A percentile compares a stretch with the other conserved stretches of the same genome.
phyloP scores from a whole-genome alignment of 2,113 vertebrate genomes.

The Nibea coibor region DNA sequence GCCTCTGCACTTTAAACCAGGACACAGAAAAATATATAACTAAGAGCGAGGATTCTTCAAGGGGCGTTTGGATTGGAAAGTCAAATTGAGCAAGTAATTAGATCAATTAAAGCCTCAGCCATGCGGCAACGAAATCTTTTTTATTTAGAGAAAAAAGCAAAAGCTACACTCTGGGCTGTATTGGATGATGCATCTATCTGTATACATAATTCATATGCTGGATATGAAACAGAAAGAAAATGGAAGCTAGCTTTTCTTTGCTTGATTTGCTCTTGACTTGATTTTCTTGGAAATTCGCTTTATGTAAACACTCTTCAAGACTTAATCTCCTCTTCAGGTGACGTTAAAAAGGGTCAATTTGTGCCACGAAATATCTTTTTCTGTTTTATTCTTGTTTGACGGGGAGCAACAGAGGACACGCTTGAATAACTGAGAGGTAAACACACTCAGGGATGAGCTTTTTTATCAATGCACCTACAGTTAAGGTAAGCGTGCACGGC shows the following conservation, averaged over 20 bases:
- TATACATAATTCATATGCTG: slow-evolving; percentile 1
- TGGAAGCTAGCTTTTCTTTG: background rate
- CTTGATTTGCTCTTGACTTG: background rate
- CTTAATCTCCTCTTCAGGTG: background rate
- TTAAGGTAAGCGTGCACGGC: background rate
- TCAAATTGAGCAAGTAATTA: slow-evolving; percentile 68
- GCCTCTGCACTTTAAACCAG: slow-evolving; percentile 35
- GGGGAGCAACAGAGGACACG: background rate
- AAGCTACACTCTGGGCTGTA: background rate
- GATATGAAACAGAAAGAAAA: background rate
- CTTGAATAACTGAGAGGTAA: background rate
- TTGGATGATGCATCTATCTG: slow-evolving; percentile 1
- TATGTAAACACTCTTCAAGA: background rate
- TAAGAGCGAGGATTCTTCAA: slow-evolving; percentile 38
- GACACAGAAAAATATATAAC: slow-evolving; percentile 52
- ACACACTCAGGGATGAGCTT: background rate
- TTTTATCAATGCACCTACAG: background rate
- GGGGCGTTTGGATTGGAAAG: slow-evolving; percentile 38
- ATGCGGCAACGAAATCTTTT: slow-evolving; percentile 1
- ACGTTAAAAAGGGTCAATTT: background rate
- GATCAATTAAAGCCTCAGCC: slow-evolving; percentile 49
- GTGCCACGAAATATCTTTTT: background rate
- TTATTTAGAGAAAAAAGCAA: slow-evolving; percentile 3
- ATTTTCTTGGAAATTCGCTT: background rate
- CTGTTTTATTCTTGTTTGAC: background rate